Percentiles rank a stretch among this genome's conserved stretches.
Evolutionary conservation across 1,140 invertebrate species (phyloP).

Genomic region (Zaprionus capensis): DNA sequence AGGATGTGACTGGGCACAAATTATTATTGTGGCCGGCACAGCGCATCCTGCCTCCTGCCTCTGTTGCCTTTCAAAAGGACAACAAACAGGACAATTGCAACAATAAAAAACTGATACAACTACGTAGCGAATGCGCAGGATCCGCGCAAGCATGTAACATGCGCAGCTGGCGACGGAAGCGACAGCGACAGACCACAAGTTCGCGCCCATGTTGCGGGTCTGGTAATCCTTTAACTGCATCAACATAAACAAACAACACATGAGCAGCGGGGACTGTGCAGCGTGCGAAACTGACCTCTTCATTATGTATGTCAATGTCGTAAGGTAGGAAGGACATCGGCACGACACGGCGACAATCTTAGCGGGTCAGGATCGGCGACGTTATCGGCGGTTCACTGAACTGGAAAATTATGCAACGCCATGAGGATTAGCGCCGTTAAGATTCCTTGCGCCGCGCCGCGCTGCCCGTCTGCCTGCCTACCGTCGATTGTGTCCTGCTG

Average conservation of each 20-base stretch:
- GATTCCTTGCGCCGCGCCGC: slow-evolving; percentile 6
- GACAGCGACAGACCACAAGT: slow-evolving; percentile 53
- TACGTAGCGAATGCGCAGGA: slow-evolving; percentile 44
- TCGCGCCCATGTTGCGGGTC: slow-evolving; percentile 73
- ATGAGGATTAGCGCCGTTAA: slow-evolving; percentile 32
- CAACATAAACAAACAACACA: slow-evolving; percentile 66
- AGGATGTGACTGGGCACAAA: slow-evolving; percentile 70
- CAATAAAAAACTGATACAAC: slow-evolving; percentile 20
- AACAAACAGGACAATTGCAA: slow-evolving; percentile 19
- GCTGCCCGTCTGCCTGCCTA: background rate
- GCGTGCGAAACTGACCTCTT: slow-evolving; percentile 68
- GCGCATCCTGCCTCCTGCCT: background rate
- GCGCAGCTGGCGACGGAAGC: slow-evolving; percentile 24
- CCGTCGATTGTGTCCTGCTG: slow-evolving; percentile 12
- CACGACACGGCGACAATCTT: slow-evolving; percentile 17
- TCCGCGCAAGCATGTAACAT: slow-evolving; percentile 2
- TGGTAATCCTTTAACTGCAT: slow-evolving; percentile 69
- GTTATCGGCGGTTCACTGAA: slow-evolving; percentile 59
- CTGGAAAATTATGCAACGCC: slow-evolving; percentile 71
- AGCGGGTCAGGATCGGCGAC: slow-evolving; percentile 33
- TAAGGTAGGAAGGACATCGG: slow-evolving; percentile 11
- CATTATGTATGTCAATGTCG: slow-evolving; percentile 55
- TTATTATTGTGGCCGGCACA: slow-evolving; percentile 25
- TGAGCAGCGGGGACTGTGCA: slow-evolving; percentile 14
- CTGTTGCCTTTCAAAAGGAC: slow-evolving; percentile 1